Conservation (phyloP, 2,888 invertebrate genomes). For the Drosophila ochracea region DNA sequence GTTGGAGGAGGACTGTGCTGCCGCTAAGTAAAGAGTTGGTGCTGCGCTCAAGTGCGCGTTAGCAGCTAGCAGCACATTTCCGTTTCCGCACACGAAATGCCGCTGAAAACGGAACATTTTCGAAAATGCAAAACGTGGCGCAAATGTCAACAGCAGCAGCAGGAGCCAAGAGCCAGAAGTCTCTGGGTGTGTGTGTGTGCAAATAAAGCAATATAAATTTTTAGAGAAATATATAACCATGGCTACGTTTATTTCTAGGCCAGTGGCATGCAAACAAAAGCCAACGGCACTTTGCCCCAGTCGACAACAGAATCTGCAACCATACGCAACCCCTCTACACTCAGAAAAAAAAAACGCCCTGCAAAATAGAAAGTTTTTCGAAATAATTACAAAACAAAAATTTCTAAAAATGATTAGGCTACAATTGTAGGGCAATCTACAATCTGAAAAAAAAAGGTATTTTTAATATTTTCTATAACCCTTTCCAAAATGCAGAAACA, state of each 20-base stretch:
- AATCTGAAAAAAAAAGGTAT: not conserved
- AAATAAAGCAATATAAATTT: constrained; percentile 78
- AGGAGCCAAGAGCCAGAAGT: not conserved
- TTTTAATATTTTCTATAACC: not conserved
- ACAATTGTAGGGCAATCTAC: not conserved
- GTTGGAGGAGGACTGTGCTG: not conserved
- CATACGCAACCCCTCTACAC: not conserved
- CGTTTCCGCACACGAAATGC: constrained; percentile 81
- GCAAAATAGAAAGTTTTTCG: not conserved
- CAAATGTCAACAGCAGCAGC: constrained; percentile 72
- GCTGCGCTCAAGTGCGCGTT: constrained; percentile 69
- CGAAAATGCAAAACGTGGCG: constrained; percentile 79
- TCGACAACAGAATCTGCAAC: constrained; percentile 38
- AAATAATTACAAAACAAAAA: not conserved
- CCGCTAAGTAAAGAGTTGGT: constrained; percentile 39
- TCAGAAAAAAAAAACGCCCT: not conserved
- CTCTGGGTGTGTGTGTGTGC: constrained; percentile 19
- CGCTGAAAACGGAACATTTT: constrained; percentile 77
- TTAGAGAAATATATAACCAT: constrained; percentile 73
- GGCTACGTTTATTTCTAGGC: constrained; percentile 74
- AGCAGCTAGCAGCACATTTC: constrained; percentile 77
- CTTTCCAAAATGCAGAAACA: not conserved
- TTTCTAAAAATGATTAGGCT: not conserved
- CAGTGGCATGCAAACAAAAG: constrained; percentile 78
- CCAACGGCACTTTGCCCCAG: constrained; percentile 71